phyloP scores from a whole-genome alignment of 2,797 vertebrate genomes.

The Cichlasoma orientale region DNA sequence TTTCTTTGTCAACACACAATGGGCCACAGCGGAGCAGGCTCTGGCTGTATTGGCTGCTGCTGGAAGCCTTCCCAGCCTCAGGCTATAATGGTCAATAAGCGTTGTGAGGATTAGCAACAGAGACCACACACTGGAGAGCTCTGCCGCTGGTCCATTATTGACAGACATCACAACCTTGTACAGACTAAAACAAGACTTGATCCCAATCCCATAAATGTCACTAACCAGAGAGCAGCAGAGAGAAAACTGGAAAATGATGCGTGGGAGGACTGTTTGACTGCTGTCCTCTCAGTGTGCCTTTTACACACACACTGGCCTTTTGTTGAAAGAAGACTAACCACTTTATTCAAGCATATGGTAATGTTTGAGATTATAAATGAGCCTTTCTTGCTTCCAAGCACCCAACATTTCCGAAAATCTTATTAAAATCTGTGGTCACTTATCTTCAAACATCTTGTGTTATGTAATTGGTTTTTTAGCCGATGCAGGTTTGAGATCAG shows the following conservation, averaged over 20 bases:
- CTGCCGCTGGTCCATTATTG: conserved; percentile 36
- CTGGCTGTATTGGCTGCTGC: conserved; percentile 51
- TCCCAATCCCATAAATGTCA: conserved; percentile 16
- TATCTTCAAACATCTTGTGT: neutral
- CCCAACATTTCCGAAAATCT: neutral
- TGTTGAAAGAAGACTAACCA: neutral
- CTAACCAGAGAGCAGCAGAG: neutral
- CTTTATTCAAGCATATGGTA: neutral
- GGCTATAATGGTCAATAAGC: conserved; percentile 71
- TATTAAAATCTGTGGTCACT: neutral
- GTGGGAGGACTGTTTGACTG: neutral
- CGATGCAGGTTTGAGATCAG: neutral
- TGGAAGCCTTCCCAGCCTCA: conserved; percentile 58
- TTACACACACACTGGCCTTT: neutral
- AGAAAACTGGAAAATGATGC: neutral
- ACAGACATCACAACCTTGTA: conserved; percentile 28
- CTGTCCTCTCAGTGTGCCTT: neutral
- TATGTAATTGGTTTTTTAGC: neutral
- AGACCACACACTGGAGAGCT: conserved; percentile 72
- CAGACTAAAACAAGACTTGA: conserved; percentile 6
- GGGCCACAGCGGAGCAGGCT: conserved; percentile 57
- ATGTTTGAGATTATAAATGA: neutral
- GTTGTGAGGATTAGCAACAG: conserved; percentile 68
- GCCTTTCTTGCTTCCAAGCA: neutral
- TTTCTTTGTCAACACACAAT: conserved; percentile 76